Evolutionary conservation across 2,113 vertebrate genomes (phyloP), one percentile per base, ranked within the genome.

Genomic region (Amia ocellicauda): DNA sequence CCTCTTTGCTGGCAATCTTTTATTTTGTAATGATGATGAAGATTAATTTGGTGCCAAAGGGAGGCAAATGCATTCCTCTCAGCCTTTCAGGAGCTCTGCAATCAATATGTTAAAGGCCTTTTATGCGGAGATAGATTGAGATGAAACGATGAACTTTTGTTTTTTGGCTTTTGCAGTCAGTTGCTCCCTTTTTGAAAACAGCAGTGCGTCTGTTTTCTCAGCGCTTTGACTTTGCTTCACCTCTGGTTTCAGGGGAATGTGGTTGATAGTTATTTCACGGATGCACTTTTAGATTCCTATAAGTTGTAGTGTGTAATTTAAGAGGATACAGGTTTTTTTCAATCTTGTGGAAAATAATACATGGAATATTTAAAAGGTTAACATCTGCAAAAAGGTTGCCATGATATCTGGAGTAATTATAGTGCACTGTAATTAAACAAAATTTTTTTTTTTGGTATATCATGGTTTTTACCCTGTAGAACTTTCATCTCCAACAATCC

Each of bases 21-120:
- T 77, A 74, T 79, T 58, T 58, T 26, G 7, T 75, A 71, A 71
- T 71, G 66, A 50, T 61, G 57, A 70, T 62, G 26, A 75, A 72
- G 73, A 77, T 74, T 28, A 69, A 80, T 75, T 67, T 67, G 60
- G 51, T 76, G 69, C 63, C 60, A 72, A 71, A 64, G 56, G 31
- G 45, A 60, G 43, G 60, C 49, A 58, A 75, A 71, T 65, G 55
- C 53, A 47, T 63, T 58, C 54, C 57, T 50, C 3, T 64, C 42
- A 10, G 41, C 54, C 67, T 51, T 36, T 26, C 36, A 8, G 49
- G 67, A 42, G 67, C 23, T 19, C 22, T 13, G 7, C 8, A 54
- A 24, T 17, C 8, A 19, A 47, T 47, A 47, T 19, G 31, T 7
- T 47, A 47, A 47, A 31, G 54, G 16, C 54, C 31, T 42, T n/a